Percentiles rank a stretch among this genome's conserved stretches.
Conservation (phyloP, 2,797 vertebrate genomes). For the Anguilla obscura region DNA sequence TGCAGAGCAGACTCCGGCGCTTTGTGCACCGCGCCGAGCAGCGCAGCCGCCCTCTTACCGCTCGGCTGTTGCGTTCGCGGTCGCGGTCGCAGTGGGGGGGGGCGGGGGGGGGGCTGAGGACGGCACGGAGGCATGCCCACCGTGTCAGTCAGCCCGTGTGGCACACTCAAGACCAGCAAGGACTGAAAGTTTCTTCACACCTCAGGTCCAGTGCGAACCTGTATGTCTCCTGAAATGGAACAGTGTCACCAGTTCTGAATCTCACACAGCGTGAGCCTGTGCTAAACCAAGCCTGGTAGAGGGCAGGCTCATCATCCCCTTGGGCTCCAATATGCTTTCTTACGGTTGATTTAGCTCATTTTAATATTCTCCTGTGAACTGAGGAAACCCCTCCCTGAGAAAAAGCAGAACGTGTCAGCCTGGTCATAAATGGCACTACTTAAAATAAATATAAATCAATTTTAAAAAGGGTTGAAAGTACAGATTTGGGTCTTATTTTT, state of each 20-base stretch:
- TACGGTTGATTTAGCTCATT: not conserved
- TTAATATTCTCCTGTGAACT: not conserved
- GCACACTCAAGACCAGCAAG: not conserved
- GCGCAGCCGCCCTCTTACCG: not conserved
- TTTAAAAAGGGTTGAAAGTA: not conserved
- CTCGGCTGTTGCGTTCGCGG: conserved; percentile 37
- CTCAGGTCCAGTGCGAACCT: not conserved
- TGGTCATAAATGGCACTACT: not conserved
- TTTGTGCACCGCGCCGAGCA: not conserved
- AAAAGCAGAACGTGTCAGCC: not conserved
- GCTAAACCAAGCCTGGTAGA: not conserved
- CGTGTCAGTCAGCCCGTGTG: not conserved
- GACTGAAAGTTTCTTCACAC: not conserved
- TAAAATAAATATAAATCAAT: not conserved
- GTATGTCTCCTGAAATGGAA: not conserved
- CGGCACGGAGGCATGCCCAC: not conserved
- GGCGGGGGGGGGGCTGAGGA: not conserved
- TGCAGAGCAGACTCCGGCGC: conserved; percentile 20
- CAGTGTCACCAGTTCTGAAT: not conserved
- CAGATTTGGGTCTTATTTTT: not conserved
- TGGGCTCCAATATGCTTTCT: not conserved
- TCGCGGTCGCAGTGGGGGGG: conserved; percentile 23
- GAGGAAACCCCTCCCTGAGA: not conserved
- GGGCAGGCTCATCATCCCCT: not conserved
- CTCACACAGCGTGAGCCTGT: not conserved